Base-by-base conservation (phyloP, 2,797 vertebrate genomes). In the Sternarchorhynchus goeldii region DNA sequence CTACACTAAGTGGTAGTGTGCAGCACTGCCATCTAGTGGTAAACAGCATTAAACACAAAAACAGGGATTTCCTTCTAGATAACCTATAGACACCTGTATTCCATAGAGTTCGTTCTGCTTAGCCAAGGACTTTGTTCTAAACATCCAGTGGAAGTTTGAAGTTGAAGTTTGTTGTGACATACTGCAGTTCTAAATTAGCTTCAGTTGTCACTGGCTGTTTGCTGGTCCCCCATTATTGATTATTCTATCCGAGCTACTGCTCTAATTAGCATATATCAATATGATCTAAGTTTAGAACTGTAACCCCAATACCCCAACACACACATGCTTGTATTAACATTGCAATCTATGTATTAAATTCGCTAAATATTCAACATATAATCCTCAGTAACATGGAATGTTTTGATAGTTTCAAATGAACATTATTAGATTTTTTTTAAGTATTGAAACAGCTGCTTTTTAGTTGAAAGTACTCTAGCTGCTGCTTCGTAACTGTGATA, bases 241-340 rank as follows among this genome's bases (percentile, higher is more conserved):
- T 56, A 58, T 79, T 58, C 63, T 60, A 58, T 69, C 57, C 36
- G 45, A 75, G 75, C 6, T 76, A 56, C 50, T 64, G 71, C 6
- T 71, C 65, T 82, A 29, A 78, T 65, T 82, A 70, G 36, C 73
- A 76, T 65, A 12, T 29, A 76, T 76, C 66, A 58, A 80, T 76
- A 72, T 57, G 25, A 5, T 10, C 78, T 69, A 82, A 36, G 4
- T 73, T 76, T 66, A 76, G 67, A 63, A 58, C 36, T 17, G 34
- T 16, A 16, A 5, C 53, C 25, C 63, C n/a, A 18, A 67, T 20
- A 57, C 55, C 66, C n/a, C 63, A 29, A 75, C 65, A 21, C n/a
- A 50, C 41, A 39, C 39, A 67, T 21, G 17, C 39, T 50, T 16
- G n/a, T 32, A 45, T 50, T 29, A 16, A 16, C 75, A 1, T 18